Evolutionary conservation across 2,113 vertebrate genomes (phyloP).

Genomic region (Pedionomus torquatus): DNA sequence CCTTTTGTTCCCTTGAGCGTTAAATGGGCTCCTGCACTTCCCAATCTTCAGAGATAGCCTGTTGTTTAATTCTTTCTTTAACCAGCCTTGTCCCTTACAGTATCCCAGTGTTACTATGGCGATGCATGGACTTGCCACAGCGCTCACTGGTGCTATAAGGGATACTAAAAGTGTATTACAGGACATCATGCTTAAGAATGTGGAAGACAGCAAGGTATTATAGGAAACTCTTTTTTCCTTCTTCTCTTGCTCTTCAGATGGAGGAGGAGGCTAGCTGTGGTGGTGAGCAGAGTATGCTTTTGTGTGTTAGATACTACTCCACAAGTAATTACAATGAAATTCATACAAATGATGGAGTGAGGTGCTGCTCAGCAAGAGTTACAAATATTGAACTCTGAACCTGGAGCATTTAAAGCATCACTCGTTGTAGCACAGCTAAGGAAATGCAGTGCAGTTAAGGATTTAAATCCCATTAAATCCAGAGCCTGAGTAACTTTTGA

Average conservation of each 20-base stretch:
- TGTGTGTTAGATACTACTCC: background rate
- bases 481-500: background rate
- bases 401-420: background rate
- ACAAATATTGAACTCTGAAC: background rate
- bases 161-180: background rate
- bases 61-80: constrained; percentile 31
- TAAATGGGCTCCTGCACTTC: background rate
- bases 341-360: background rate
- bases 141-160: background rate
- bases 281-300: background rate
- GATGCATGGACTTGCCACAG: constrained; percentile 1
- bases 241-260: background rate
- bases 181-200: background rate
- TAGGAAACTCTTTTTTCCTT: background rate
- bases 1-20: constrained; percentile 26
- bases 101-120: constrained; percentile 7
- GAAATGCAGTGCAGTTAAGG: background rate
- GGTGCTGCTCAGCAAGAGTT: background rate
- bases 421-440: background rate
- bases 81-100: background rate
- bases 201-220: background rate
- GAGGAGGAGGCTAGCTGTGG: background rate
- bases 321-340: background rate
- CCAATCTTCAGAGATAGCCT: constrained; percentile 1
- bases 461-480: background rate